phyloP scores from a whole-genome alignment of 64 coral and sea anemone genomes.

The Acropora yongei region DNA sequence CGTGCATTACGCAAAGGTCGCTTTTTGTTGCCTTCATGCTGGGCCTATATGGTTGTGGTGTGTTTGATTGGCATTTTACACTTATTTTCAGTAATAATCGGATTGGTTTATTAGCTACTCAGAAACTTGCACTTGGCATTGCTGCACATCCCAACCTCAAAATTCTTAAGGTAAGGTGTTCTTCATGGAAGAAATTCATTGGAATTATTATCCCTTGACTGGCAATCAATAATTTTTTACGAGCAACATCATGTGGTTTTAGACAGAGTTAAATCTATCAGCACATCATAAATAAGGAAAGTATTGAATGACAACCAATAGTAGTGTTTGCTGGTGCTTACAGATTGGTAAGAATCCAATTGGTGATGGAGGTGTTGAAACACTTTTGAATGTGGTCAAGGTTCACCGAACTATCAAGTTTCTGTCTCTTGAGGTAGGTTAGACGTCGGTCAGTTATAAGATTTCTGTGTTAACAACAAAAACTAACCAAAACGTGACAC shows the following conservation, averaged over 20 bases:
- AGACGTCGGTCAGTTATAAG: no score
- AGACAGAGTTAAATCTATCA: no score
- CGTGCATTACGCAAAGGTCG: no score
- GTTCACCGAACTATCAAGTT: slow-evolving; percentile 75
- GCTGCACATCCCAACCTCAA: slow-evolving; percentile 75
- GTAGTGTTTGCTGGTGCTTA: neutral
- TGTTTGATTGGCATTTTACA: neutral
- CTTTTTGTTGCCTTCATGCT: no score
- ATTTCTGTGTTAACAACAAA: no score
- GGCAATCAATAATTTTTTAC: no score
- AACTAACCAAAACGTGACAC: neutral
- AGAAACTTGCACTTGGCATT: slow-evolving; percentile 87
- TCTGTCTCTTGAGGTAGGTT: slow-evolving; percentile 86
- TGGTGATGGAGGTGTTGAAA: slow-evolving; percentile 92
- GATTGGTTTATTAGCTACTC: slow-evolving; percentile 85
- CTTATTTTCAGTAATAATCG: slow-evolving; percentile 81
- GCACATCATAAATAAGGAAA: no score
- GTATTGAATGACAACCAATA: neutral
- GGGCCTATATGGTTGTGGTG: neutral
- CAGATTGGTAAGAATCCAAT: slow-evolving; percentile 99
- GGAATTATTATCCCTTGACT: no score
- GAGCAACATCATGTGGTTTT: no score
- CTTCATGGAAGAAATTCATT: no score
- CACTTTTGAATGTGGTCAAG: slow-evolving; percentile 81
- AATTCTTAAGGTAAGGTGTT: slow-evolving; percentile 74